phyloP scores from a whole-genome alignment of 2,888 invertebrate genomes.

The Leptopilina myrica region DNA sequence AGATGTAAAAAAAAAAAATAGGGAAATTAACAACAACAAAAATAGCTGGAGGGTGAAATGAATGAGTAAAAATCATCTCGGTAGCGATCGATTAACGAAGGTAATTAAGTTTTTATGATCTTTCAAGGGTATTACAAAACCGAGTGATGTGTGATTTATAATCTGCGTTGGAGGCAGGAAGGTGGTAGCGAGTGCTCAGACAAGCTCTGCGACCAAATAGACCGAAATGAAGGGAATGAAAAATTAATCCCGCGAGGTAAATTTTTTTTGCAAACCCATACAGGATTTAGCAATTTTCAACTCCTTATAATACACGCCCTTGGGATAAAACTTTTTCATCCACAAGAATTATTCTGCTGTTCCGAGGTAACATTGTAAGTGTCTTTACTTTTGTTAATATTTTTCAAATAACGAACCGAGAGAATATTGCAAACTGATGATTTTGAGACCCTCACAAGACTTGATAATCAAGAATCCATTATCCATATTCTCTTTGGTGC shows the following conservation, averaged over 20 bases:
- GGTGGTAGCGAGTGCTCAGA: slow-evolving; percentile 54
- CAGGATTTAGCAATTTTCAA: too few species aligned
- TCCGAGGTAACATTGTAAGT: too few species aligned
- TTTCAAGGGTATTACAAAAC: slow-evolving; percentile 57
- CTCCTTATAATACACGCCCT: too few species aligned
- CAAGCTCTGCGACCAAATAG: slow-evolving; percentile 53
- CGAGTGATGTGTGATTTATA: slow-evolving; percentile 60
- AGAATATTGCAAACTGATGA: slow-evolving; percentile 46
- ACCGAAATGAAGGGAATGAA: slow-evolving; percentile 54
- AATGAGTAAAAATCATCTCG: slow-evolving; percentile 46
- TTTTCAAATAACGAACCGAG: slow-evolving; percentile 38
- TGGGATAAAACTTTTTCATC: too few species aligned
- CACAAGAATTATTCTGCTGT: too few species aligned
- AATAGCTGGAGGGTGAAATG: slow-evolving; percentile 37
- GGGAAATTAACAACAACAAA: slow-evolving; percentile 7
- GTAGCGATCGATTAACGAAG: slow-evolving; percentile 72
- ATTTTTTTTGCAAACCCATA: too few species aligned
- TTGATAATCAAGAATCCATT: slow-evolving; percentile 56
- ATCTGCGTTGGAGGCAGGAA: slow-evolving; percentile 44
- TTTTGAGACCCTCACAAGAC: slow-evolving; percentile 47
- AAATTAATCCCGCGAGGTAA: slow-evolving; percentile 49
- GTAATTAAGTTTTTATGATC: slow-evolving; percentile 76
- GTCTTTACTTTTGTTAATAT: too few species aligned
- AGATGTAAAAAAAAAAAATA: neutral
- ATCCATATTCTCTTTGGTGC: slow-evolving; percentile 37